Conservation (phyloP, 2,888 invertebrate genomes). For the Pristionchus exspectatus region DNA sequence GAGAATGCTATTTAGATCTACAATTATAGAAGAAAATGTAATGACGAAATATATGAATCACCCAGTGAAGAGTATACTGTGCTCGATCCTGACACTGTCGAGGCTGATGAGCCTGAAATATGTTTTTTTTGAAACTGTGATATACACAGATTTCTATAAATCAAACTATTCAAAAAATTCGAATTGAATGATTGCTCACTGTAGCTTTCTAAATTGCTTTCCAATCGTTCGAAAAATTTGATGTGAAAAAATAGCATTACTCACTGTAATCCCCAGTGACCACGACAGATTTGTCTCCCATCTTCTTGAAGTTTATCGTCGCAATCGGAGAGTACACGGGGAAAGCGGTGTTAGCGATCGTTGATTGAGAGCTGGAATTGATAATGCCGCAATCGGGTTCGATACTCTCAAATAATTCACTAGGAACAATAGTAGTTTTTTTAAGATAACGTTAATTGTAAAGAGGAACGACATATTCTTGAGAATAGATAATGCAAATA, state of each 20-base stretch:
- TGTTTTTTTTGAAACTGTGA: not conserved
- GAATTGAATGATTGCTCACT: not conserved
- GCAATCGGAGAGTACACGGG: not conserved
- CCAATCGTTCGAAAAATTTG: no score
- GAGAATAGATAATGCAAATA: no score
- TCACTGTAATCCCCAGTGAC: not conserved
- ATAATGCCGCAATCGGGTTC: not conserved
- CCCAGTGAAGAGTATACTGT: not conserved
- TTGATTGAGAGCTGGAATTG: not conserved
- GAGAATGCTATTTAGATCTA: no score
- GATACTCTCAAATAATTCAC: no score
- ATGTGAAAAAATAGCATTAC: not conserved
- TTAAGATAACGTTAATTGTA: no score
- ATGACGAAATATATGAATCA: not conserved
- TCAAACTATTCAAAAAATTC: not conserved
- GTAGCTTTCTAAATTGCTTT: no score
- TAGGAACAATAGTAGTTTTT: no score
- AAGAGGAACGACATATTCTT: no score
- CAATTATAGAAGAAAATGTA: no score
- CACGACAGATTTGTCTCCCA: not conserved
- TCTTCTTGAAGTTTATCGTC: conserved; percentile 6
- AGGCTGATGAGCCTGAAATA: not conserved
- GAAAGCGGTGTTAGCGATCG: not conserved
- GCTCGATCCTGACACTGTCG: not conserved
- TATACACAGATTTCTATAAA: not conserved